A percentile compares a stretch with the other conserved stretches of the same genome.
phyloP scores from a whole-genome alignment of 2,888 invertebrate species.

The Sphinx pinastri region DNA sequence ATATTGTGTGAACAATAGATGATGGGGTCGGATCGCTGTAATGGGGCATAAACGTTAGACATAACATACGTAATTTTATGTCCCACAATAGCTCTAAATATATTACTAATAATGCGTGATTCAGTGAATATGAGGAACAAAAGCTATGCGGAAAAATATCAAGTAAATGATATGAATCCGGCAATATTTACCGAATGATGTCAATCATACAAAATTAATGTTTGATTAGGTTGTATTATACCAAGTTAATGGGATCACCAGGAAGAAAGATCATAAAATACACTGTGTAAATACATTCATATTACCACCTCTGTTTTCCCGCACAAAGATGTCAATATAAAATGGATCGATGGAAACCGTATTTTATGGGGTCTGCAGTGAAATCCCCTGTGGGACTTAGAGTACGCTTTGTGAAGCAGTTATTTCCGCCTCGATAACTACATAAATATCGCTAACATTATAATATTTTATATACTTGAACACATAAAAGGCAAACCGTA shows the following conservation, averaged over 20 bases:
- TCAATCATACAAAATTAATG: neutral
- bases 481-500: slow-evolving; percentile 14
- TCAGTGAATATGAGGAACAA: neutral
- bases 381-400: neutral
- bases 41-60: neutral
- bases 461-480: slow-evolving; percentile 14
- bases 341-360: neutral
- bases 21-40: neutral
- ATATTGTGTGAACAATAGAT: neutral
- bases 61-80: neutral
- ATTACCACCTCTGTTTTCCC: no score
- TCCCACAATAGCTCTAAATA: neutral
- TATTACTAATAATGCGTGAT: neutral
- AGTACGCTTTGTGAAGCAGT: neutral
- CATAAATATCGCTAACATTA: slow-evolving; percentile 8
- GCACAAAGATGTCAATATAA: neutral
- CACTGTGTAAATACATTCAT: neutral
- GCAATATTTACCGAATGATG: neutral
- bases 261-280: neutral
- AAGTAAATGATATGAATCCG: neutral
- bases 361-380: slow-evolving; percentile 6
- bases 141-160: neutral
- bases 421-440: slow-evolving; percentile 14
- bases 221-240: neutral
- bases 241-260: neutral